Conservation (phyloP, 2,888 invertebrate species). For the Acronicta leporina region DNA sequence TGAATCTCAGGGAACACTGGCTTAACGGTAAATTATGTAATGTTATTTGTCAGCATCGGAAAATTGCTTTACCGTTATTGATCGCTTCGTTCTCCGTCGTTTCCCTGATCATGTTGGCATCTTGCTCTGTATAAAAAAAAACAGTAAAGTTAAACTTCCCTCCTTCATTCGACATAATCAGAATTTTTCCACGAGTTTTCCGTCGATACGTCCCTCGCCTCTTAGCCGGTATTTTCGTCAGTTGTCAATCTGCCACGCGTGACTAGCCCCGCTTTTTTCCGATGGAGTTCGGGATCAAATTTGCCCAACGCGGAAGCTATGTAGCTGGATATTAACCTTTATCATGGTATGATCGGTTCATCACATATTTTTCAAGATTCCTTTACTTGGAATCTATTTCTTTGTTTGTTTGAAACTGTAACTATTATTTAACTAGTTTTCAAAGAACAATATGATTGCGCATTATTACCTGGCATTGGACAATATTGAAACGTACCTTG, state of each 20-base stretch:
- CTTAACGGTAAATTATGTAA: no score
- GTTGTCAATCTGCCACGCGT: slow-evolving; percentile 81
- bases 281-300: slow-evolving; percentile 69
- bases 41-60: no score
- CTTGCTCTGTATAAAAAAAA: slow-evolving; percentile 7
- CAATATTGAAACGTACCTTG: no score
- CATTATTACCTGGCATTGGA: no score
- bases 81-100: background rate
- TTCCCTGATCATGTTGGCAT: background rate
- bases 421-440: no score
- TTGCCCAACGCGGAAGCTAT: slow-evolving; percentile 69
- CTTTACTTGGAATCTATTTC: background rate
- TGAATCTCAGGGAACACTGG: no score
- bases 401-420: no score
- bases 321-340: slow-evolving; percentile 62
- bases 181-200: slow-evolving; percentile 56
- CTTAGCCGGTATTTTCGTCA: slow-evolving; percentile 69
- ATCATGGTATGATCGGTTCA: slow-evolving; percentile 21
- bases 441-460: no score
- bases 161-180: slow-evolving; percentile 49
- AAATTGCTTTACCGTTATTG: background rate
- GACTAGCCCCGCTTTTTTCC: slow-evolving; percentile 67
- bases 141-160: slow-evolving; percentile 22
- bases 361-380: slow-evolving; percentile 24
- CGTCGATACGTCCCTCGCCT: slow-evolving; percentile 46